Percentiles rank a stretch among this genome's conserved stretches.
phyloP scores from a whole-genome alignment of 2,113 vertebrate species.

The Ahaetulla prasina region DNA sequence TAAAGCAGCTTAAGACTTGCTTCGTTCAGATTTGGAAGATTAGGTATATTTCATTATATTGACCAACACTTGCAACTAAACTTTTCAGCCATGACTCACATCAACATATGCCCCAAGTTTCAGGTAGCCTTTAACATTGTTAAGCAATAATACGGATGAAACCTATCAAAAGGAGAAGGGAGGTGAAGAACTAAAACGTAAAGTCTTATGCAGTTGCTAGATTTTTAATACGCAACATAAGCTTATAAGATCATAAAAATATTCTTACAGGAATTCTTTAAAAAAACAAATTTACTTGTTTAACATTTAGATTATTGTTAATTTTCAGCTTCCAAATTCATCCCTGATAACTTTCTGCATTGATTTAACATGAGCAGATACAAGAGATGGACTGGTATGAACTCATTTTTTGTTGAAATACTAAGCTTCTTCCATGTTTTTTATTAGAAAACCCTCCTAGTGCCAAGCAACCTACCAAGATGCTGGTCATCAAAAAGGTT shows the following conservation, averaged over 20 bases:
- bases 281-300: background rate
- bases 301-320: background rate
- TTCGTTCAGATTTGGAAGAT: background rate
- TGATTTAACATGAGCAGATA: background rate
- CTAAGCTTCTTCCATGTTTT: slow-evolving; percentile 14
- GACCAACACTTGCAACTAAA: background rate
- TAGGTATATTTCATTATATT: background rate
- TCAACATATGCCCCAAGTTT: background rate
- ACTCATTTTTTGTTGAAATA: background rate
- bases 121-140: background rate
- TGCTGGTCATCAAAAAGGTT: slow-evolving; percentile 99
- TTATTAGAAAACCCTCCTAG: slow-evolving; percentile 93
- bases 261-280: background rate
- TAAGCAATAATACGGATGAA: background rate
- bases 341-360: background rate
- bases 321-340: background rate
- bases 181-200: background rate
- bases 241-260: background rate
- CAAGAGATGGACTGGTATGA: background rate
- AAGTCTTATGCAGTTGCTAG: background rate
- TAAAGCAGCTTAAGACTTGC: background rate
- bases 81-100: background rate
- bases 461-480: slow-evolving; percentile 98
- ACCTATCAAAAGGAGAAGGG: background rate
- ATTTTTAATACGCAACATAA: background rate